Conservation (phyloP, 2,797 vertebrate genomes). For the Cygnus olor region DNA sequence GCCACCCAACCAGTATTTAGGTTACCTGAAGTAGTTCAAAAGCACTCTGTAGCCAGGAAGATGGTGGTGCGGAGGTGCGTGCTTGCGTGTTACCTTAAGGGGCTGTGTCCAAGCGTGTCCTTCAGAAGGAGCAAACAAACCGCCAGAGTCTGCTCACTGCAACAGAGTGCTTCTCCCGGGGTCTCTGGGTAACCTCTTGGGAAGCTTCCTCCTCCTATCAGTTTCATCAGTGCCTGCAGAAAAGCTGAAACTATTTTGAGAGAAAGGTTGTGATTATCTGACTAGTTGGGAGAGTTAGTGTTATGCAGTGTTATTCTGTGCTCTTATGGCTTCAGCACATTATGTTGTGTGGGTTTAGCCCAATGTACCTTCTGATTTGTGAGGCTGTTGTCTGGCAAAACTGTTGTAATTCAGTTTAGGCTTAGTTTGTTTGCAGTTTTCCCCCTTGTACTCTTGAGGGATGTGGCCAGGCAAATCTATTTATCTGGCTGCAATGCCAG, state of each 20-base stretch:
- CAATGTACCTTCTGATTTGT: background rate
- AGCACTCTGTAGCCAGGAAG: fast-evolving
- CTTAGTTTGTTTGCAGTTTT: background rate
- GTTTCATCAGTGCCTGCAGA: background rate
- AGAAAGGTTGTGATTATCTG: background rate
- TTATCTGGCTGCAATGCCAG: background rate
- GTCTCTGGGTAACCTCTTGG: background rate
- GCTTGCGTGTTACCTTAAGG: background rate
- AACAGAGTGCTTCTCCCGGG: background rate
- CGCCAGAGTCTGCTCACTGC: background rate
- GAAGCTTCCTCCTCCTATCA: no score
- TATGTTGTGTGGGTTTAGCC: background rate
- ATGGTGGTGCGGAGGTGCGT: background rate
- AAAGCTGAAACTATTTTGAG: background rate
- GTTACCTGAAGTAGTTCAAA: background rate
- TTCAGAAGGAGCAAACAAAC: background rate
- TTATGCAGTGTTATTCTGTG: background rate
- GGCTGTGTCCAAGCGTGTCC: background rate
- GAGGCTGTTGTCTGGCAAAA: background rate
- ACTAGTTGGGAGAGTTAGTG: no score
- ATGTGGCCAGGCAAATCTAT: background rate
- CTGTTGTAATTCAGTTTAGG: background rate
- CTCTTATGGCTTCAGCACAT: background rate
- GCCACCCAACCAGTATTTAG: background rate
- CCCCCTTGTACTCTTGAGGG: background rate